Conservation (phyloP, 1,140 invertebrate species). For the Drosophila triauraria region DNA sequence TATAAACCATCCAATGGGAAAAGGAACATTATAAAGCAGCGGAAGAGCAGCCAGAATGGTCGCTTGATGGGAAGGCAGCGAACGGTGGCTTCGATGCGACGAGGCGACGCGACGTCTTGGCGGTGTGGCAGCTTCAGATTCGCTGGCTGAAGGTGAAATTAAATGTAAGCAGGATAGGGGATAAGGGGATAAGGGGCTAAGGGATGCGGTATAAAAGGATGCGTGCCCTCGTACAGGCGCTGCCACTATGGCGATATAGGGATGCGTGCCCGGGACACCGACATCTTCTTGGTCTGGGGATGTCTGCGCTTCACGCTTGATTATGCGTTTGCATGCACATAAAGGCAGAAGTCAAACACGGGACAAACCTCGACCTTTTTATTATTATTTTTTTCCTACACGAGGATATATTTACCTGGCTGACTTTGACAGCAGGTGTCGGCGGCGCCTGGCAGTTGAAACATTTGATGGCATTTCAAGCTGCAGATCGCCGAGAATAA, state of each 20-base stretch:
- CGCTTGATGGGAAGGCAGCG: not conserved
- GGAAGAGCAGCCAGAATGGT: conserved; percentile 19
- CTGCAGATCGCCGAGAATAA: conserved; percentile 68
- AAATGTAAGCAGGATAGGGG: conserved; percentile 74
- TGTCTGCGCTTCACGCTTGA: conserved; percentile 66
- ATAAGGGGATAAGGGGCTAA: conserved; percentile 33
- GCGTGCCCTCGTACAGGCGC: conserved; percentile 7
- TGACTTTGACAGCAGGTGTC: conserved; percentile 75
- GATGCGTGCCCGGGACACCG: conserved; percentile 35
- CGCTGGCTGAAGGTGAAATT: conserved; percentile 74
- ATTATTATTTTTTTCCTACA: conserved; percentile 61
- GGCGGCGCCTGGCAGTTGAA: conserved; percentile 29
- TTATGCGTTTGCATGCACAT: conserved; percentile 83
- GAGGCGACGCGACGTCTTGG: conserved; percentile 62
- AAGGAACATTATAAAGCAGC: conserved; percentile 38
- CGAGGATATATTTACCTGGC: conserved; percentile 69
- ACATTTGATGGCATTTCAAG: conserved; percentile 74
- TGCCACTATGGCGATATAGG: conserved; percentile 17
- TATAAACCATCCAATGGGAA: conserved; percentile 6
- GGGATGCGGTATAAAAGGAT: conserved; percentile 33
- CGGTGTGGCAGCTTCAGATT: conserved; percentile 50
- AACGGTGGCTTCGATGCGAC: conserved; percentile 2
- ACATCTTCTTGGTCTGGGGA: conserved; percentile 4
- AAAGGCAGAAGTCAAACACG: conserved; percentile 80
- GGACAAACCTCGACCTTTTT: conserved; percentile 65